A percentile compares a stretch with the other conserved stretches of the same genome.
phyloP scores from a whole-genome alignment of 2,888 invertebrate genomes.

The Endotricha flammealis region DNA sequence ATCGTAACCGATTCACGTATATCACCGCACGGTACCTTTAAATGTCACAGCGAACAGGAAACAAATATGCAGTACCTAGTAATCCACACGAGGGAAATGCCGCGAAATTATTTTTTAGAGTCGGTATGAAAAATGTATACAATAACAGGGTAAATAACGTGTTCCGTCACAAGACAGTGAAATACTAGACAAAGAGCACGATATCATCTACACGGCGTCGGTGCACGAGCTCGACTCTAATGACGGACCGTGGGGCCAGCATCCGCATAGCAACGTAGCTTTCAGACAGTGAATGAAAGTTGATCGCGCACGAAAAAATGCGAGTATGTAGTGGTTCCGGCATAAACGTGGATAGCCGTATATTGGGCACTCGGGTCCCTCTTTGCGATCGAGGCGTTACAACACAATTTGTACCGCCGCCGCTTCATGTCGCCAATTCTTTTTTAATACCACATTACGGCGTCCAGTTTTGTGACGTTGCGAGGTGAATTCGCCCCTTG shows the following conservation, averaged over 20 bases:
- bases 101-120: too few relatives aligned
- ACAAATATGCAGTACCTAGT: too few relatives aligned
- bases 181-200: slow-evolving; percentile 69
- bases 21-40: too few relatives aligned
- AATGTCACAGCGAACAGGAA: too few relatives aligned
- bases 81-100: too few relatives aligned
- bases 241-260: slow-evolving; percentile 62
- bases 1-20: too few relatives aligned
- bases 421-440: slow-evolving; percentile 25
- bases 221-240: slow-evolving; percentile 66
- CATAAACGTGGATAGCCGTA: slow-evolving; percentile 41
- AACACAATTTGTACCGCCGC: slow-evolving; percentile 30
- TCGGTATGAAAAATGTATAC: too few relatives aligned
- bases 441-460: slow-evolving; percentile 28
- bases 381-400: slow-evolving; percentile 20
- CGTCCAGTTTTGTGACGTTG: slow-evolving; percentile 26
- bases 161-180: slow-evolving; percentile 44
- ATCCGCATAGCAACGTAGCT: slow-evolving; percentile 76
- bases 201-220: slow-evolving; percentile 70
- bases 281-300: slow-evolving; percentile 74
- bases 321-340: slow-evolving; percentile 48
- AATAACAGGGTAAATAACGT: slow-evolving; percentile 7
- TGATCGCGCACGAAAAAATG: slow-evolving; percentile 62
- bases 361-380: slow-evolving; percentile 43
- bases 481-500: slow-evolving; percentile 28